Base-by-base conservation (phyloP, 2,113 vertebrate species). In the Apodemus sylvaticus region DNA sequence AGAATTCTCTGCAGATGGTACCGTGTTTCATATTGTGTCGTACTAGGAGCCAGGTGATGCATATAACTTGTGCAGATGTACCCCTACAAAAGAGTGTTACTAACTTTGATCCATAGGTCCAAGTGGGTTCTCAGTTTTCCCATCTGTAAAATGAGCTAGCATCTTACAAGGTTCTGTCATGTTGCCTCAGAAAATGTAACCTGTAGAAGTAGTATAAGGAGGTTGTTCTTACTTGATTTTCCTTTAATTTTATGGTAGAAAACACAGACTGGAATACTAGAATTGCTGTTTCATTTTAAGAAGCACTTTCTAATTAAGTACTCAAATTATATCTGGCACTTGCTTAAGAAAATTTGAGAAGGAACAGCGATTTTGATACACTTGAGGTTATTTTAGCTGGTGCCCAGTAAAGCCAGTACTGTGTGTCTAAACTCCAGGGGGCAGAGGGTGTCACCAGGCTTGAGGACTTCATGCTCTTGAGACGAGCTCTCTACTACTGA, bases 201-300 rank as follows among this genome's bases (percentile, higher is more conserved):
- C 42, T 90, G 71, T 1, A 10, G 53, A 64, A 77, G 39, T 93
- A 82, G 34, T 55, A 58, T 29, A 64, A 64, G 62, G 29, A 64
- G 62, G 62, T 64, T n/a, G 94, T 85, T 45, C 26, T 48, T 91
- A 79, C 34, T 81, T 95, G 5, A 45, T 85, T 94, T 94, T 89
- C 29, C 58, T 93, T 81, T 96, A 82, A 74, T 60, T 93, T 51
- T 45, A 9, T 89, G 71, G 58, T 78, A 20, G 36, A 95, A 81
- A 12, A 58, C 31, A 70, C 16, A 31, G 58, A 87, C 78, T 62
- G 20, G 77, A 73, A 51, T 79, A 91, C 17, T 42, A 55, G 74
- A 89, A 79, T 91, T 97, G 45, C 88, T 97, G 34, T 91, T 97
- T 93, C 26, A 58, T 71, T 93, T 0, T 93, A 90, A 94, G 70